Evolutionary conservation across 2,113 vertebrate genomes (phyloP), one percentile per base, ranked within the genome.

Genomic region (Triplophysa siluroides): DNA sequence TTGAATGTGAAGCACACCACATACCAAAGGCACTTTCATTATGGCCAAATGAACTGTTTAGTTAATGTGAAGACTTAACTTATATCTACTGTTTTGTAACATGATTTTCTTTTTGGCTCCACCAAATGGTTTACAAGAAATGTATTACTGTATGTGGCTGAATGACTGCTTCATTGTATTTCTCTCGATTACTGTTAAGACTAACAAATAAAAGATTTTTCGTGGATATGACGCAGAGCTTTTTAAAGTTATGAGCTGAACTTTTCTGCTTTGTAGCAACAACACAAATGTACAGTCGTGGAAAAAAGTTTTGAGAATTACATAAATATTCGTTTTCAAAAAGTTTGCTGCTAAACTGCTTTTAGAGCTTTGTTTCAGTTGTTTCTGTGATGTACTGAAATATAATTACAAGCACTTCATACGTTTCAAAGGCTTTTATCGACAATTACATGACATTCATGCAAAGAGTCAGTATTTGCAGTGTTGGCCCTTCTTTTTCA

Each of bases 1-100:
- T 19, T 19, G 41, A 75, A 75, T 75, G 72, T 75, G 72, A 62
- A 63, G 58, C 47, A 63, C 72, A 75, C 72, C 72, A 23, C 45
- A 47, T 63, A 75, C 72, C 72, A 75, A 75, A 75, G 72, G 72
- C 72, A 75, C 56, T 75, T 75, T 2, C 16, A 26, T 75, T 75
- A 74, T 54, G 43, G 47, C 70, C 76, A 74, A 81, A 78, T 33
- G 54, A 63, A 69, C 58, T 63, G 56, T 62, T 74, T 52, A 69
- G 74, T 74, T 60, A 85, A 85, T 81, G 84, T 85, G 81, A 85
- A 80, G n/a, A 78, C 72, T 63, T 38, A 41, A 72, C 52, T 26
- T 63, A 41, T 71, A 60, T 38, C 45, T 84, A 76, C 83, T 84
- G 83, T 81, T 70, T 43, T 75, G 43, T 72, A 62, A 38, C 9